Evolutionary conservation across 2,888 invertebrate genomes (phyloP).

Genomic region (Agrilus biguttatus): DNA sequence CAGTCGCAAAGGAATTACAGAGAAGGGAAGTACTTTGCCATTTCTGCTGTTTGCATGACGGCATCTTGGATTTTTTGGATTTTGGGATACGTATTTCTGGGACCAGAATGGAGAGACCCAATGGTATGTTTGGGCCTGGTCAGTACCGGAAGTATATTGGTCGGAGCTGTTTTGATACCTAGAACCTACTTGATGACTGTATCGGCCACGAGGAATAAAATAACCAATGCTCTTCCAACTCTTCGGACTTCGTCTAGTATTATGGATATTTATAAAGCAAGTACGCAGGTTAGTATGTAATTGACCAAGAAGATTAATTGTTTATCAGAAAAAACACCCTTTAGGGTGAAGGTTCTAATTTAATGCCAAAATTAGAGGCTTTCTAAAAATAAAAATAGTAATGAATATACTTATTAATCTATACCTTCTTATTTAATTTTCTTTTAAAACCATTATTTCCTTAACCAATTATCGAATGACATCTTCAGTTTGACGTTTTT

Average conservation of each 20-base stretch:
- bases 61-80: slow-evolving; percentile 48
- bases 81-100: slow-evolving; percentile 36
- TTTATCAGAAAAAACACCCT: too few species aligned
- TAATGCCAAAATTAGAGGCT: too few species aligned
- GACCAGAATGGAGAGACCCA: slow-evolving; percentile 39
- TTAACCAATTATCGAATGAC: too few species aligned
- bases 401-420: too few species aligned
- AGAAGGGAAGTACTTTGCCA: slow-evolving; percentile 44
- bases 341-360: neutral
- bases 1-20: slow-evolving; percentile 52
- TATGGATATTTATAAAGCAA: slow-evolving; percentile 30
- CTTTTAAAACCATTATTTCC: too few species aligned
- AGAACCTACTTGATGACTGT: slow-evolving; percentile 53
- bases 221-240: slow-evolving; percentile 39
- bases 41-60: slow-evolving; percentile 39
- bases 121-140: slow-evolving; percentile 45
- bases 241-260: slow-evolving; percentile 30
- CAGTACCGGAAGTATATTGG: slow-evolving; percentile 45
- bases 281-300: slow-evolving; percentile 22
- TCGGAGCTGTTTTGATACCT: slow-evolving; percentile 51
- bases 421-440: too few species aligned
- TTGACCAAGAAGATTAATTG: neutral
- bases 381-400: too few species aligned
- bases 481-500: too few species aligned
- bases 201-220: slow-evolving; percentile 44